phyloP scores from a whole-genome alignment of 2,888 invertebrate species.

The Corythucha ciliata region DNA sequence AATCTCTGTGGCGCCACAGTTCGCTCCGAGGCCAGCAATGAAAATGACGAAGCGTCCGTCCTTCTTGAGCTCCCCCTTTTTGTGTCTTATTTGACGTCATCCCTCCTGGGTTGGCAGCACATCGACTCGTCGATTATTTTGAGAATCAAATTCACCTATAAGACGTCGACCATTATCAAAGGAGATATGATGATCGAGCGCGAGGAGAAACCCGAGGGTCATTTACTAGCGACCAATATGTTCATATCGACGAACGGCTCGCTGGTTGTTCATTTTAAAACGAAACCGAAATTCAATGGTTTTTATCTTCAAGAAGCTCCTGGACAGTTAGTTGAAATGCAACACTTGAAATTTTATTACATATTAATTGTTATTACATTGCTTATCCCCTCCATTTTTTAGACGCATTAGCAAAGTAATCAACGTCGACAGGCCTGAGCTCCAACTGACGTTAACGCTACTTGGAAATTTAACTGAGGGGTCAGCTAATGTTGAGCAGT shows the following conservation, averaged over 20 bases:
- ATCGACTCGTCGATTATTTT: conserved; percentile 23
- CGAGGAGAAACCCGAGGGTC: conserved; percentile 20
- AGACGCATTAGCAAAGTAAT: conserved; percentile 18
- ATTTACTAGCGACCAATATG: conserved; percentile 24
- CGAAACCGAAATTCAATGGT: conserved; percentile 24
- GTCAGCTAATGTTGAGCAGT: conserved; percentile 19
- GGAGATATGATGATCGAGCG: conserved; percentile 21
- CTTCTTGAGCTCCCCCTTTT: conserved; percentile 23
- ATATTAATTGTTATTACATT: no score
- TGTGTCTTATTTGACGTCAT: conserved; percentile 22
- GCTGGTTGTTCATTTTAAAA: conserved; percentile 25
- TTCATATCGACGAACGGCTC: conserved; percentile 24
- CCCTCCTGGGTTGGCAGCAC: conserved; percentile 25
- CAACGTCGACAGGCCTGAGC: conserved; percentile 20
- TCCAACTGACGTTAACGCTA: conserved; percentile 15
- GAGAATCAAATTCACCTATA: conserved; percentile 24
- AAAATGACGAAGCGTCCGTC: conserved; percentile 21
- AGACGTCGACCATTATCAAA: conserved; percentile 24
- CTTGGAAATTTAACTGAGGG: conserved; percentile 15
- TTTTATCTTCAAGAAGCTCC: conserved; percentile 23
- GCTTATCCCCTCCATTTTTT: no score
- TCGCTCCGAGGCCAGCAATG: conserved; percentile 10
- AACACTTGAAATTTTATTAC: no score
- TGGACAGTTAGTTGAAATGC: conserved; percentile 14
- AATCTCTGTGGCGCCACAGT: conserved; percentile 23